phyloP scores from a whole-genome alignment of 2,888 invertebrate genomes.

The Halocaridina rubra region DNA sequence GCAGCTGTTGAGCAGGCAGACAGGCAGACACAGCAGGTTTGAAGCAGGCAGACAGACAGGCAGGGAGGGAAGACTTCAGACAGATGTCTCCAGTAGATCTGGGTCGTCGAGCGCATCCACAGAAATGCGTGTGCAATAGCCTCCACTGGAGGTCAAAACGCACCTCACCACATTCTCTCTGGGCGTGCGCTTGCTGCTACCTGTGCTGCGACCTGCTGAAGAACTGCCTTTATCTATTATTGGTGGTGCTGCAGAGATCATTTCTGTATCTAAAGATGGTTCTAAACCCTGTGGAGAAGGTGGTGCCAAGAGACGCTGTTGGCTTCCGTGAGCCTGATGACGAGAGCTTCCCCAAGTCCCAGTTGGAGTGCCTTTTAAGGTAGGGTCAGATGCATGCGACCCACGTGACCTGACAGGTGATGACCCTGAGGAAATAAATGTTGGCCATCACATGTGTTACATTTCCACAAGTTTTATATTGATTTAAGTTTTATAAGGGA shows the following conservation, averaged over 20 bases:
- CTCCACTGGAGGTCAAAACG: background rate
- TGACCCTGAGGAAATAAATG: conserved; percentile 28
- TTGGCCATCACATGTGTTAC: conserved; percentile 13
- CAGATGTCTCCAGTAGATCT: conserved; percentile 29
- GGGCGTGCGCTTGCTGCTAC: conserved; percentile 19
- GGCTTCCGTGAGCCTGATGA: conserved; percentile 9
- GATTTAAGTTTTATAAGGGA: too few relatives aligned
- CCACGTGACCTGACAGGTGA: conserved; percentile 32
- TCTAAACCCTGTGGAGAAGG: background rate
- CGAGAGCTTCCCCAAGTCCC: background rate
- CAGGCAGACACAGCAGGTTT: background rate
- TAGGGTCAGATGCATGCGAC: conserved; percentile 31
- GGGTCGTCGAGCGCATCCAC: conserved; percentile 22
- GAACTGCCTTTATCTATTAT: background rate
- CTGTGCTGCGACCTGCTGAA: background rate
- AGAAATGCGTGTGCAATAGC: background rate
- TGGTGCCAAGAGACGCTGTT: background rate
- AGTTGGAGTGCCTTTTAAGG: background rate
- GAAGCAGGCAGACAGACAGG: conserved; percentile 2
- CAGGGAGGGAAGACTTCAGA: conserved; percentile 28
- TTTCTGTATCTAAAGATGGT: background rate
- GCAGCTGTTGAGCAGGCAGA: conserved; percentile 20
- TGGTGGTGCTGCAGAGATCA: background rate
- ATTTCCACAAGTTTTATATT: too few relatives aligned
- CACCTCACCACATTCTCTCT: conserved; percentile 50